These are phyloP conservation scores for Columba janthina DNA, from an alignment of 2,113 vertebrate genomes.

Conservation along the genomic window DNA sequence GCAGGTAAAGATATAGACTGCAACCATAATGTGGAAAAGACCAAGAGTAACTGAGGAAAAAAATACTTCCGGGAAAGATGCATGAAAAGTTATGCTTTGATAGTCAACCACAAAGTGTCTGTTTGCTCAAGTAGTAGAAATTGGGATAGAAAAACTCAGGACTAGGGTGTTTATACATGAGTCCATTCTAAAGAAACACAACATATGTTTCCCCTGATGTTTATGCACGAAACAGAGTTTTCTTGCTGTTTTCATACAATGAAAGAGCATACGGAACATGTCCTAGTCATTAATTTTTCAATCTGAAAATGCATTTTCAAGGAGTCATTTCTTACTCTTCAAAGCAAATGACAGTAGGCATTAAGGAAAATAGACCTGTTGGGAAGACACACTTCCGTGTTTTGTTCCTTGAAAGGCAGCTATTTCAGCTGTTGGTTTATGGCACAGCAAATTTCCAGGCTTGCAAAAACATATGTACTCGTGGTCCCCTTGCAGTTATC, in stretches of 20 bases:
- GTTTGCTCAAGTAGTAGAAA: not conserved
- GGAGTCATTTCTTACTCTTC: not conserved
- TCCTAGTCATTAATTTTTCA: not conserved
- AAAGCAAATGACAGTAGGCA: not conserved
- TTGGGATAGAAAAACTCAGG: not conserved
- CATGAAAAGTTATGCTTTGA: rapidly evolving
- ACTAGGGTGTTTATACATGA: not conserved
- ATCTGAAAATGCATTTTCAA: not conserved
- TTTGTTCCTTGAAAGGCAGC: not conserved
- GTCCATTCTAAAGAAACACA: not conserved
- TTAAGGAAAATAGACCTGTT: not conserved
- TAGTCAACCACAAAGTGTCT: not conserved
- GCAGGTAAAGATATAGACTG: not conserved
- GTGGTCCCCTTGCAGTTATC: not conserved
- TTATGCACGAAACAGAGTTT: not conserved
- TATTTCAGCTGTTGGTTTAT: not conserved
- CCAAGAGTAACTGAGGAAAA: not conserved
- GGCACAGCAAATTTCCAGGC: not conserved
- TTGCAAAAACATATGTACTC: not conserved
- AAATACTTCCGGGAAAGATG: not conserved
- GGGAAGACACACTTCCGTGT: not conserved
- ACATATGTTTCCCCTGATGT: conserved; percentile 19
- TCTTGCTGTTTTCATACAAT: not conserved
- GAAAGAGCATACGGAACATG: not conserved
- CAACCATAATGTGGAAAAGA: not conserved